These are phyloP conservation scores for Drosophila fungiperda DNA, from an alignment of 2,888 invertebrate genomes.

Conservation along the genomic window DNA sequence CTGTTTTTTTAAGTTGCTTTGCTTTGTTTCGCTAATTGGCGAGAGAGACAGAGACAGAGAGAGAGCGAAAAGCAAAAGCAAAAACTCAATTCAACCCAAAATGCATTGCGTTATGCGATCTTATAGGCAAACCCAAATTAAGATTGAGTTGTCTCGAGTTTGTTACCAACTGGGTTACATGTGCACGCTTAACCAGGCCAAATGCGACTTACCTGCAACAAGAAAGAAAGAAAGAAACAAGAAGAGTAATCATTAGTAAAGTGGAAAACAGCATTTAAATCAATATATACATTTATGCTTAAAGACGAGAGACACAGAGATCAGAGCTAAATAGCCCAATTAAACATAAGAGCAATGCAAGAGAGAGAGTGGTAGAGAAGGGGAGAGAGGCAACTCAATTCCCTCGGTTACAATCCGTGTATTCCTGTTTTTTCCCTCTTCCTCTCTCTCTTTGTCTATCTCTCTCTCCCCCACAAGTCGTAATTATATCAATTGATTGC, in stretches of 20 bases:
- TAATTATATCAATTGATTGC: constrained; percentile 79
- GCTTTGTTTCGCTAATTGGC: constrained; percentile 67
- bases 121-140: constrained; percentile 22
- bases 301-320: constrained; percentile 14
- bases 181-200: constrained; percentile 43
- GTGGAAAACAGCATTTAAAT: constrained; percentile 55
- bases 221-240: constrained; percentile 34
- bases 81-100: not conserved
- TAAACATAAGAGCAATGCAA: constrained; percentile 37
- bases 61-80: not conserved
- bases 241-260: constrained; percentile 60
- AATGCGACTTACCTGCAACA: constrained; percentile 72
- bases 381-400: constrained; percentile 35
- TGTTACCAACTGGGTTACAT: constrained; percentile 28
- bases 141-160: constrained; percentile 34
- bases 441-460: not conserved
- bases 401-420: constrained; percentile 48
- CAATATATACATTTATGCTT: constrained; percentile 34
- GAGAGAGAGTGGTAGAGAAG: not conserved
- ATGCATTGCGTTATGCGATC: constrained; percentile 20
- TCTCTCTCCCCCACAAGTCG: constrained; percentile 23
- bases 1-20: constrained; percentile 42
- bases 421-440: not conserved
- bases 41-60: constrained; percentile 28
- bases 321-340: constrained; percentile 56